Conservation (phyloP, 2,888 invertebrate genomes). For the Drosophila lutescens region DNA sequence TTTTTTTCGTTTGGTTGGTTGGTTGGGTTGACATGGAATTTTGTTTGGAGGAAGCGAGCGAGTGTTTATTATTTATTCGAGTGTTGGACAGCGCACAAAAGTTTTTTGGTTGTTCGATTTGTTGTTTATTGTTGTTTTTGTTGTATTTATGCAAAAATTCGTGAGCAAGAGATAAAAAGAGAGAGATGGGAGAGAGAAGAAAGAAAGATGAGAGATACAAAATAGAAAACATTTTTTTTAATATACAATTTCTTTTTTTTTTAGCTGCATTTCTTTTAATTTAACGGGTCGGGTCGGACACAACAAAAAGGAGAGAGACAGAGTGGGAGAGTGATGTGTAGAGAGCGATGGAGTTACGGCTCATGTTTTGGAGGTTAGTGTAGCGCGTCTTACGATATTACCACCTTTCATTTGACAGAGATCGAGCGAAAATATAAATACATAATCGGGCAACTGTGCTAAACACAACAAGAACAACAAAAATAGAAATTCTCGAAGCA, state of each 20-base stretch:
- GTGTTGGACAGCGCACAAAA: conserved; percentile 72
- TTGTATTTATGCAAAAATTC: conserved; percentile 68
- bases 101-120: conserved; percentile 50
- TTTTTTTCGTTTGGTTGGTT: conserved; percentile 23
- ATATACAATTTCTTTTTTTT: conserved; percentile 9
- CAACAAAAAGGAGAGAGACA: conserved; percentile 35
- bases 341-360: conserved; percentile 54
- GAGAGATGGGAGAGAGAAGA: conserved; percentile 42
- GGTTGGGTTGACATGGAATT: conserved; percentile 28
- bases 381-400: conserved; percentile 77
- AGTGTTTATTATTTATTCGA: conserved; percentile 44
- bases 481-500: conserved; percentile 84
- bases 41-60: conserved; percentile 39
- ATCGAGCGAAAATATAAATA: conserved; percentile 30
- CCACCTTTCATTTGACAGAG: conserved; percentile 56
- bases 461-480: conserved; percentile 78
- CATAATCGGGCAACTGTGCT: conserved; percentile 51
- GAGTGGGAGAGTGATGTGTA: conserved; percentile 33
- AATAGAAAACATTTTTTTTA: conserved; percentile 17
- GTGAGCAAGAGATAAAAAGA: conserved; percentile 48
- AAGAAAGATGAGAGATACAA: conserved; percentile 49
- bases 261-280: conserved; percentile 17
- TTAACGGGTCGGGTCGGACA: conserved; percentile 36
- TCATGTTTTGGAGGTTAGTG: conserved; percentile 68
- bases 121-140: conserved; percentile 67